Evolutionary conservation across 2,797 vertebrate genomes (phyloP).

Genomic region (Nasua narica): DNA sequence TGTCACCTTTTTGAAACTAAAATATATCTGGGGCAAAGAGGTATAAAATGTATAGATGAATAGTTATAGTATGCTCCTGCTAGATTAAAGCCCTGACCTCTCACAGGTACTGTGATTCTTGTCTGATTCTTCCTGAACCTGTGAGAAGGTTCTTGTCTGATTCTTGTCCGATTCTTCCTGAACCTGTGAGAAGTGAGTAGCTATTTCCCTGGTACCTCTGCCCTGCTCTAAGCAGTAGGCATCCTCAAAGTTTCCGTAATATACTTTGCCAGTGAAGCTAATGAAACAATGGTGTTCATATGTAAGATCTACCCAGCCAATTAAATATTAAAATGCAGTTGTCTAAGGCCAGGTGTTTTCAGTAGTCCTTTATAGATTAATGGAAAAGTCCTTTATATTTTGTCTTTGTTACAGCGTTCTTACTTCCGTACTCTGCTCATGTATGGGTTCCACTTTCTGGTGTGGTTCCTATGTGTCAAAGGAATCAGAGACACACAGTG

Average conservation of each 20-base stretch:
- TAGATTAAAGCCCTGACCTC: neutral
- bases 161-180: neutral
- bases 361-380: neutral
- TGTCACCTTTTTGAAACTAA: neutral
- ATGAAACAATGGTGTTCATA: neutral
- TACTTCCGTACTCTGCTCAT: conserved; percentile 95
- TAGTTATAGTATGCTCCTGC: neutral
- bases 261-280: neutral
- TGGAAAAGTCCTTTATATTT: conserved; percentile 56
- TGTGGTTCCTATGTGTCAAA: conserved; percentile 97
- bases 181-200: neutral
- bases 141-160: neutral
- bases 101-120: neutral
- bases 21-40: neutral
- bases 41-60: neutral
- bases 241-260: neutral
- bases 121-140: neutral
- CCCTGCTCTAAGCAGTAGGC: neutral
- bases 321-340: neutral
- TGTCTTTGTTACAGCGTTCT: conserved; percentile 88
- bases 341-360: neutral
- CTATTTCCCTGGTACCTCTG: neutral
- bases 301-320: neutral
- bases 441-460: conserved; percentile 98
- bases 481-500: conserved; percentile 96